Conservation (phyloP, 2,113 vertebrate genomes). For the Lontra canadensis region DNA sequence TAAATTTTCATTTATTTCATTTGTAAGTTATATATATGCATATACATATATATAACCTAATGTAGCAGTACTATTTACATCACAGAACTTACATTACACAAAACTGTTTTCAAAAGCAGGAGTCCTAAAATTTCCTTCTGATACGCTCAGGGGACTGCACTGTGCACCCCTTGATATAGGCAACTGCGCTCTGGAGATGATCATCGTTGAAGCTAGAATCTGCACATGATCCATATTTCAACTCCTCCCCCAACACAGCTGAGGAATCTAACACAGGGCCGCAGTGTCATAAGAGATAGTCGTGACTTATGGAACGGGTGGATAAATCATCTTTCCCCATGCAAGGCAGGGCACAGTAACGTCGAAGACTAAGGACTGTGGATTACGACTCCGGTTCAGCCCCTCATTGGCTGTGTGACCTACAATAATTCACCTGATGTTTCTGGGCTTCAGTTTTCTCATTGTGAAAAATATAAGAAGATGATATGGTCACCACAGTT, state of each 20-base stretch:
- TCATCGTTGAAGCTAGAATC: background rate
- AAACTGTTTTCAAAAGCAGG: background rate
- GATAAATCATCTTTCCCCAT: background rate
- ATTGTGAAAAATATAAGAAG: background rate
- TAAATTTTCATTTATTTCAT: background rate
- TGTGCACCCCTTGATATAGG: background rate
- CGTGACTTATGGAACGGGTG: background rate
- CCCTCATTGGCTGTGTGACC: background rate
- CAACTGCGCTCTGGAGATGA: background rate
- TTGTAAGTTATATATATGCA: background rate
- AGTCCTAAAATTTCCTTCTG: background rate
- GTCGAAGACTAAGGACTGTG: background rate
- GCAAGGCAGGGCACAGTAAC: background rate
- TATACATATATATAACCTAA: too few relatives aligned
- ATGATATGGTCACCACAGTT: background rate
- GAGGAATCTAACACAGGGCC: background rate
- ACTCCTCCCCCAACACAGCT: background rate
- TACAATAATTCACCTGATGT: background rate
- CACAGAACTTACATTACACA: background rate
- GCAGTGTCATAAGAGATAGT: too few relatives aligned
- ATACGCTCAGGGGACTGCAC: background rate
- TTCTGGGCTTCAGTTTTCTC: slow-evolving; percentile 11
- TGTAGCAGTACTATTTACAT: background rate
- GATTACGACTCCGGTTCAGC: background rate
- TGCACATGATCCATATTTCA: background rate